phyloP scores from a whole-genome alignment of 2,888 invertebrate genomes.

The Venusia cambrica region DNA sequence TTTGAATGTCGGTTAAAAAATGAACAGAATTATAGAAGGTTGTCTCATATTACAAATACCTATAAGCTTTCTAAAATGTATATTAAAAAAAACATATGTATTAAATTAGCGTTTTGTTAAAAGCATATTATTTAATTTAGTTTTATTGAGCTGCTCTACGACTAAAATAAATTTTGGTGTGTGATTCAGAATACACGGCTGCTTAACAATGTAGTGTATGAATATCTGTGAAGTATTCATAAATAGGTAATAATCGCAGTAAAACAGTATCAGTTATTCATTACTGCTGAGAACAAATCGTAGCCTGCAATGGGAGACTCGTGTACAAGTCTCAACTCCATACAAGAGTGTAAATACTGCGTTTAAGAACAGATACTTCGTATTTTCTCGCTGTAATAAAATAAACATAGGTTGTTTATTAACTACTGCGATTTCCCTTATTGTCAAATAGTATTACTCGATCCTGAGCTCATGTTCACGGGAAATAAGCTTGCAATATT shows the following conservation, averaged over 20 bases:
- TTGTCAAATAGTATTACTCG: slow-evolving; percentile 6
- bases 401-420: slow-evolving; percentile 11
- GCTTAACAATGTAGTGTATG: no score
- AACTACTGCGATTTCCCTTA: slow-evolving; percentile 7
- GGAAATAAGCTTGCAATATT: slow-evolving; percentile 2
- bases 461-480: slow-evolving; percentile 4
- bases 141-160: no score
- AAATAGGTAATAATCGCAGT: slow-evolving; percentile 1
- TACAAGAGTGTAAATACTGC: slow-evolving; percentile 5
- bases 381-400: slow-evolving; percentile 5
- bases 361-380: slow-evolving; percentile 5
- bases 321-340: slow-evolving; percentile 5
- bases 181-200: no score
- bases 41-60: no score
- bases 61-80: no score
- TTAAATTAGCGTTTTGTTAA: no score
- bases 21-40: no score
- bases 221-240: slow-evolving; percentile 2
- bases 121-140: no score
- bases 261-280: slow-evolving; percentile 8
- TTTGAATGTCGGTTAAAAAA: no score
- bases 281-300: slow-evolving; percentile 3
- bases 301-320: slow-evolving; percentile 14
- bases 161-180: no score
- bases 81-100: no score